Conservation (phyloP, 2,113 vertebrate species). For the Mungos mungo region DNA sequence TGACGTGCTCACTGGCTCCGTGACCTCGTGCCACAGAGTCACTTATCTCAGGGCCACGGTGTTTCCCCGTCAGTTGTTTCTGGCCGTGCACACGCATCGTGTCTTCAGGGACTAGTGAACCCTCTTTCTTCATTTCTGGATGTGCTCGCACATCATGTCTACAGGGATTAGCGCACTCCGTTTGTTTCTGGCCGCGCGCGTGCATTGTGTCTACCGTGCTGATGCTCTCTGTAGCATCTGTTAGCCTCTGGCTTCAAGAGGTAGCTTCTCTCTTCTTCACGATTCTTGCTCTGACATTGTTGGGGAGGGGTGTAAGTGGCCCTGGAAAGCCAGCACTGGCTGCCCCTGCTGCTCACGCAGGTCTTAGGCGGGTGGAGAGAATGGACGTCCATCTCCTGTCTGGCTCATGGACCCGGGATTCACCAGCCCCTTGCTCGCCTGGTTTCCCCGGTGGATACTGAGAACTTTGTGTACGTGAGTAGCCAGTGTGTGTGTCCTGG, state of each 20-base stretch:
- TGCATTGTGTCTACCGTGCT: too few species aligned
- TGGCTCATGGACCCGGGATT: neutral
- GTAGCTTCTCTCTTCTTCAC: neutral
- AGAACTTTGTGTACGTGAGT: neutral
- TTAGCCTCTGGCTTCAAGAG: neutral
- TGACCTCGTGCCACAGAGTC: neutral
- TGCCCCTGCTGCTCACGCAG: neutral
- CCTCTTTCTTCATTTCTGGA: too few species aligned
- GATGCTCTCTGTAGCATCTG: neutral
- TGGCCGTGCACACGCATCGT: too few species aligned
- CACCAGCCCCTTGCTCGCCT: neutral
- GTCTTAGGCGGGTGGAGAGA: neutral
- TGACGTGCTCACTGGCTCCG: neutral
- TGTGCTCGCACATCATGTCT: too few species aligned
- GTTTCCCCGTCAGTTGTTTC: too few species aligned
- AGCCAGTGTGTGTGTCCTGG: neutral
- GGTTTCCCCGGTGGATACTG: neutral
- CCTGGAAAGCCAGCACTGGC: neutral
- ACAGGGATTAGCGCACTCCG: too few species aligned
- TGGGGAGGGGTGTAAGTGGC: neutral
- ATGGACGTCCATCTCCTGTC: fast-evolving
- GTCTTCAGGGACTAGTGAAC: too few species aligned
- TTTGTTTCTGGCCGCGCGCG: neutral
- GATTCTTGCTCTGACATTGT: neutral
- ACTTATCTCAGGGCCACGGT: neutral